Conservation (phyloP, 2,113 vertebrate genomes). For the Paradisaea rubra region DNA sequence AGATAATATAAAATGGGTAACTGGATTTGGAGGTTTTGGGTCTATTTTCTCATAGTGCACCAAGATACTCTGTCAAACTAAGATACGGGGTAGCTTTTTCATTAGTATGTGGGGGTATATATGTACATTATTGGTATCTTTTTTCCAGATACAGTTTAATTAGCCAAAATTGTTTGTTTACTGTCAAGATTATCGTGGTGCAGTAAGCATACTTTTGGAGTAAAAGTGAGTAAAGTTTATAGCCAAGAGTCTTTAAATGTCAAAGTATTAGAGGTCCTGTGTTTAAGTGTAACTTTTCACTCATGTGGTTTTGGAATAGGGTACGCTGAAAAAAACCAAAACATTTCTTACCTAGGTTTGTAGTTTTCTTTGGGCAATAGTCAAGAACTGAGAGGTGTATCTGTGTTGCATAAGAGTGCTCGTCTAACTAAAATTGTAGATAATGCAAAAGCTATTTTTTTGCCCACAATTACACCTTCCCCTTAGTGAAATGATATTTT, state of each 20-base stretch:
- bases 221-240: neutral
- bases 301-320: neutral
- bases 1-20: neutral
- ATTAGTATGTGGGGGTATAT: neutral
- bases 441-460: neutral
- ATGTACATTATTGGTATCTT: accelerated
- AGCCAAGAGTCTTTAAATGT: neutral
- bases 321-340: neutral
- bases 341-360: neutral
- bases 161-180: neutral
- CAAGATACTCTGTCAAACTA: neutral
- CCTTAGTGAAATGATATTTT: neutral
- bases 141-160: neutral
- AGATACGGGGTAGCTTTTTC: neutral
- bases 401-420: neutral
- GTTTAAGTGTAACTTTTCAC: neutral
- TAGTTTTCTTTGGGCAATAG: neutral
- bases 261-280: neutral
- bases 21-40: neutral
- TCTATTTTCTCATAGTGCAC: neutral
- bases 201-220: neutral
- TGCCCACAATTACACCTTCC: neutral
- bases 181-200: neutral
- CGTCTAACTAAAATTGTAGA: neutral
- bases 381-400: neutral